phyloP scores from a whole-genome alignment of 1,140 invertebrate species.

The Phthorimaea operculella region DNA sequence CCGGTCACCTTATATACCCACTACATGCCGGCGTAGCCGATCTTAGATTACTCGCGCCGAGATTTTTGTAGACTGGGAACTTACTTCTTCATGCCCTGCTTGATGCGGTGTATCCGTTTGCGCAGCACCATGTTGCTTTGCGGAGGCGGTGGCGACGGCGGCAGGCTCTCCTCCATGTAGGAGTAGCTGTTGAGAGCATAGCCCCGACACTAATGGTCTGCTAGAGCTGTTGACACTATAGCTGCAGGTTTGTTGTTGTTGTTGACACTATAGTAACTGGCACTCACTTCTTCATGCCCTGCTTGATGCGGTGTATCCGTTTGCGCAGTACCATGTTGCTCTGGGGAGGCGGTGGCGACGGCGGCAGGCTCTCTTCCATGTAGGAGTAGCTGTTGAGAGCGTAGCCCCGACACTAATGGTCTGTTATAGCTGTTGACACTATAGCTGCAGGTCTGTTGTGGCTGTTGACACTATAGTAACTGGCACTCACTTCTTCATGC shows the following conservation, averaged over 20 bases:
- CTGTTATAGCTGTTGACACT: no score
- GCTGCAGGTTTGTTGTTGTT: no score
- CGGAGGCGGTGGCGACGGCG: conserved; percentile 71
- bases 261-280: no score
- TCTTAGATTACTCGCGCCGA: no score
- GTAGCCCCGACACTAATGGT: conserved; percentile 55
- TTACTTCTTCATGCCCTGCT: conserved; percentile 86
- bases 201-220: conserved; percentile 57
- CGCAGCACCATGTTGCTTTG: conserved; percentile 86
- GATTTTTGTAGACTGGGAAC: no score
- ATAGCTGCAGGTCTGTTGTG: no score
- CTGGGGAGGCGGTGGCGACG: conserved; percentile 74
- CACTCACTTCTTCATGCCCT: conserved; percentile 84
- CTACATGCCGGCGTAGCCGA: no score
- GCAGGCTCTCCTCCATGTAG: conserved; percentile 68
- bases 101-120: conserved; percentile 86
- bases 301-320: conserved; percentile 86
- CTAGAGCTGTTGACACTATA: no score
- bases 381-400: conserved; percentile 63
- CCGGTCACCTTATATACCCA: no score
- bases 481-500: conserved; percentile 79
- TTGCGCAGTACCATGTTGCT: conserved; percentile 87
- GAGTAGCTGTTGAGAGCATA: conserved; percentile 61
- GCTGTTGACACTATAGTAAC: no score
- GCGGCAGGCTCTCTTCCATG: conserved; percentile 68